Conservation (phyloP, 2,113 vertebrate genomes). For the Cyanocitta stelleri region DNA sequence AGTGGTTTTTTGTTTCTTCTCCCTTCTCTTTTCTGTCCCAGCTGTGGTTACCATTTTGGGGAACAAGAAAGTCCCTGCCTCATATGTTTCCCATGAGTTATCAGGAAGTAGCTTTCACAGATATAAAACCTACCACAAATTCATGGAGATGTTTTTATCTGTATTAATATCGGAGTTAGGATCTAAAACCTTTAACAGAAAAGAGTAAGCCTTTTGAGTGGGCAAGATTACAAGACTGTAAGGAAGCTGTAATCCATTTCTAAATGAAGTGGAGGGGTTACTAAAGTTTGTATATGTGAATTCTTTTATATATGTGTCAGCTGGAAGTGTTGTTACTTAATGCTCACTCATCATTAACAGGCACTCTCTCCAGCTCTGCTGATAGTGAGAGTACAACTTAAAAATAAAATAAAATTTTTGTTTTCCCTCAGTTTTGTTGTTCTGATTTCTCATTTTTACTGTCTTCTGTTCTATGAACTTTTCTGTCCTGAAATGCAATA, state of each 20-base stretch:
- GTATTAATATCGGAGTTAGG: background rate
- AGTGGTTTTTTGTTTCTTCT: background rate
- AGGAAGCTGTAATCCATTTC: background rate
- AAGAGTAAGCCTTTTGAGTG: background rate
- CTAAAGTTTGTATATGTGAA: background rate
- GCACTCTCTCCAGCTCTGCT: background rate
- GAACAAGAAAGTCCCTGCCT: conserved; percentile 23
- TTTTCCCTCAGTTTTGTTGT: background rate
- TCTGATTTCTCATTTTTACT: background rate
- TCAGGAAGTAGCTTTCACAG: conserved; percentile 4
- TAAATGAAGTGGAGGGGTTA: background rate
- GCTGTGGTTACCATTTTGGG: background rate
- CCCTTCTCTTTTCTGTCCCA: background rate
- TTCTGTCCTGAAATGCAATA: background rate
- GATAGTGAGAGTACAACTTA: background rate
- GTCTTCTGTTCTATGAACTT: background rate
- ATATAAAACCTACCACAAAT: background rate
- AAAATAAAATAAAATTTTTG: background rate
- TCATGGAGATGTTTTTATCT: background rate
- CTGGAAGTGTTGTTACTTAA: background rate
- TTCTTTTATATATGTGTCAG: background rate
- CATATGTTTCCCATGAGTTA: background rate
- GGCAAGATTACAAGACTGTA: background rate
- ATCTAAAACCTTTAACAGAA: background rate
- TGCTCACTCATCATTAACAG: background rate